Evolutionary conservation across 2,113 vertebrate genomes (phyloP), one percentile per base, ranked within the genome.

Genomic region (Apeltes quadracus): DNA sequence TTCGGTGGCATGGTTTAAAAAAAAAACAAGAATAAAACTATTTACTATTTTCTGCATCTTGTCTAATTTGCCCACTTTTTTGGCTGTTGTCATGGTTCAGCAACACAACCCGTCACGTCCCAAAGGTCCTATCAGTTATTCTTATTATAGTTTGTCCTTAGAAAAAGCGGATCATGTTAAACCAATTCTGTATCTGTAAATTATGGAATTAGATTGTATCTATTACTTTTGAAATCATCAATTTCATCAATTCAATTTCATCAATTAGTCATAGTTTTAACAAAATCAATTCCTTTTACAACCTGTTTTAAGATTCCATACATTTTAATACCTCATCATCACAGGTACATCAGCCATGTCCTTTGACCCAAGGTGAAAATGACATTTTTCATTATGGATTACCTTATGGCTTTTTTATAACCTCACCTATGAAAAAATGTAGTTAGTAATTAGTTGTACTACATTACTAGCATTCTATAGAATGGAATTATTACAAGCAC

Each of bases 41-140:
- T 90, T 91, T 85, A 86, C 88, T 88, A 93, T 94, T 94, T 95
- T 95, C 94, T 94, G 95, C 94, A 95, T 92, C 93, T 93, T 88
- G 94, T 95, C 93, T 94, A 94, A 88, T 93, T 95, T 93, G 94
- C 92, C 91, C 39, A 11, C 65, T 57, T 38, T 68, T 84, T 70
- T 38, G 68, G 43, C 36, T 46, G 54, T 61, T 27, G 71, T 15
- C 9, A 3, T 23, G n/a, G n/a, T 58, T 23, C 10, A 11, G 18
- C 7, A 5, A 32, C 4, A 14, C 44, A 15, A 32, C 5, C 4
- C 22, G 12, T 15, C 29, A 27, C 16, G 3, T 6, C 9, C 41
- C 41, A 65, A 3, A 74, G 7, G 25, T 12, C 16, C 39, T 25
- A 23, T 59, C 22, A 46, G 7, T 23, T 5, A 6, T 57, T 46